Base-by-base conservation (phyloP, 2,113 vertebrate species). In the Tyrannus savana region DNA sequence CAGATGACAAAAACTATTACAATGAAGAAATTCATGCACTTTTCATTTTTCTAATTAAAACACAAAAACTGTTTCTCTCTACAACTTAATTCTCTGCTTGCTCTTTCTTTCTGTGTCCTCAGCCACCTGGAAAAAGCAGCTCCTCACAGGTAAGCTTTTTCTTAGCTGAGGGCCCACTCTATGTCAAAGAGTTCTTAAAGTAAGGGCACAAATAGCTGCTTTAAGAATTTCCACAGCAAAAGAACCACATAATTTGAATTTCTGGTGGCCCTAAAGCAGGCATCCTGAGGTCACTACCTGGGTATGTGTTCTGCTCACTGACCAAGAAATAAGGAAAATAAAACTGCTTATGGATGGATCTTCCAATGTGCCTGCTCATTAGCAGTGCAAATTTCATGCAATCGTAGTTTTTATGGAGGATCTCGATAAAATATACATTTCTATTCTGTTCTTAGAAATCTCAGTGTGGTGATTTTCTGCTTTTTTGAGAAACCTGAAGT, bases 31-130 rank as follows among this genome's bases (percentile, higher is more conserved):
- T 68, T 49, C 12, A 58, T 12, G 10, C 42, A 68, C n/a, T 94
- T 93, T 71, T 87, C 72, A 86, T 88, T 96, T 87, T 85, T 72
- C 73, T 92, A 92, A 90, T 94, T 87, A 93, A 95, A 89, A 86
- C 72, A 50, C 0, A 0, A 90, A 86, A 93, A 41, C 18, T 21
- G 46, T 52, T 95, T 72, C 39, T 92, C 42, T 90, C 42, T 74
- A 35, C 6, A 35, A 31, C 21, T 83, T 78, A 37, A 84, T 74
- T 66, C 14, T 63, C 33, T 79, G 33, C n/a, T 89, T 1, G 0
- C 24, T 72, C 39, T 31, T 28, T 80, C 33, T 71, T 50, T 68
- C 55, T 75, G 31, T 17, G 2, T 75, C 37, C 37, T 67, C 44
- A 59, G 31, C 27, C 60, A 62, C 25, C 28, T 49, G 46, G 22